Evolutionary conservation across 2,888 invertebrate genomes (phyloP).

Genomic region (Mechanitis mazaeus): DNA sequence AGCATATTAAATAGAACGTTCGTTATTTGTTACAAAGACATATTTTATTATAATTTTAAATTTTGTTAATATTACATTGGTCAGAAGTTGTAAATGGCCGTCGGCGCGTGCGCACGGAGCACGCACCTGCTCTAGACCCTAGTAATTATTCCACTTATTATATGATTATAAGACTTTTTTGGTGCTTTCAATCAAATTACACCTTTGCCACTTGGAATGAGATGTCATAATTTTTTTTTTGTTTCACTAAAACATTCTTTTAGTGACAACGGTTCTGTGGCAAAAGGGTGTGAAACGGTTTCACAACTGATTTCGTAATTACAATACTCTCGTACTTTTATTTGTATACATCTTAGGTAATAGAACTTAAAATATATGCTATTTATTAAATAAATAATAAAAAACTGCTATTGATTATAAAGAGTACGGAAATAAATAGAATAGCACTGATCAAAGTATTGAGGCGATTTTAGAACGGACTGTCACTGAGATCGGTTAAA

Average conservation of each 20-base stretch:
- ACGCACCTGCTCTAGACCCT: slow-evolving; percentile 68
- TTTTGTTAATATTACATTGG: slow-evolving; percentile 47
- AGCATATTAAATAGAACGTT: slow-evolving; percentile 2
- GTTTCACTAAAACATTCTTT: slow-evolving; percentile 32
- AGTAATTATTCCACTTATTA: slow-evolving; percentile 75
- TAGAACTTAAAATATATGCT: too few species aligned
- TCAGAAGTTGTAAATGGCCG: slow-evolving; percentile 34
- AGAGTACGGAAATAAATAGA: slow-evolving; percentile 24
- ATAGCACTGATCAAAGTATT: slow-evolving; percentile 28
- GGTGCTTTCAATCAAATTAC: slow-evolving; percentile 77
- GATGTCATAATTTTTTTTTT: slow-evolving; percentile 71
- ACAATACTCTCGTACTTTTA: background rate
- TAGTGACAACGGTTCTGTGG: slow-evolving; percentile 47
- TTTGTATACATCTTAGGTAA: background rate
- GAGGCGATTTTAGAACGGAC: slow-evolving; percentile 33
- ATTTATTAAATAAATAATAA: background rate
- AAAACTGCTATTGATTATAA: background rate
- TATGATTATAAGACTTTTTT: slow-evolving; percentile 75
- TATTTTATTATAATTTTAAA: slow-evolving; percentile 28
- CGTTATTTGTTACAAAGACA: slow-evolving; percentile 23
- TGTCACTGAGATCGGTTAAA: slow-evolving; percentile 61
- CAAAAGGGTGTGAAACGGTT: slow-evolving; percentile 55
- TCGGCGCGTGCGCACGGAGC: slow-evolving; percentile 52
- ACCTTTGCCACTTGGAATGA: slow-evolving; percentile 73
- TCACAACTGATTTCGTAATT: slow-evolving; percentile 19